Evolutionary conservation across 30 jellyfish, hydroid and myxozoan species (phyloP).

Genomic region (Chrysaora quinquecirrha): DNA sequence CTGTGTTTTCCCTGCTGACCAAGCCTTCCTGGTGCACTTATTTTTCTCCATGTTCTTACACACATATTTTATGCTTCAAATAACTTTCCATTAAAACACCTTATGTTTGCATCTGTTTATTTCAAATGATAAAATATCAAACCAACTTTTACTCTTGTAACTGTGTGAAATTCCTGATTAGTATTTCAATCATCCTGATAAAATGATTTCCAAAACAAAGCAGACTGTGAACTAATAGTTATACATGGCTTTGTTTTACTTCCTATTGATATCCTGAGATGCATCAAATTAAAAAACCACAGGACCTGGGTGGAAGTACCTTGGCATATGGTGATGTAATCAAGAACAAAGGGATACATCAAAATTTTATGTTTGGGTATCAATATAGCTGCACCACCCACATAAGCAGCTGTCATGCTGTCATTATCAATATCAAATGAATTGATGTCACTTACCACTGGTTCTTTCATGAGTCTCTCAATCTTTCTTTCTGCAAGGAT

Average conservation of each 20-base stretch:
- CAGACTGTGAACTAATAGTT: background rate
- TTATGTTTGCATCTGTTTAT: too few relatives aligned
- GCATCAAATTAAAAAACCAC: background rate
- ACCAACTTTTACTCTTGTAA: too few relatives aligned
- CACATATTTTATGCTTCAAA: constrained; percentile 49
- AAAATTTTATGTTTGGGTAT: too few relatives aligned
- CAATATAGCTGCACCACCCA: too few relatives aligned
- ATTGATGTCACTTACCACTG: constrained; percentile 73
- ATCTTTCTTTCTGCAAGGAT: constrained; percentile 91
- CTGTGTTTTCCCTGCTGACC: constrained; percentile 62
- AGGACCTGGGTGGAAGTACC: background rate
- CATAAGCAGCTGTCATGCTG: too few relatives aligned
- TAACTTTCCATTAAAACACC: too few relatives aligned
- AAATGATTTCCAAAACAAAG: background rate
- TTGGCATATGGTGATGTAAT: background rate
- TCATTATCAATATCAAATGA: too few relatives aligned
- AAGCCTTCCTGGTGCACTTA: constrained; percentile 92
- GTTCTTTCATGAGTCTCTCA: constrained; percentile 89
- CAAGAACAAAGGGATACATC: background rate
- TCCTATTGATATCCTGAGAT: background rate
- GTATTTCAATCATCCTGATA: too few relatives aligned
- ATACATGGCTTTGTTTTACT: too few relatives aligned
- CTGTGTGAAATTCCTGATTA: background rate
- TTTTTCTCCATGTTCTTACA: constrained; percentile 74
- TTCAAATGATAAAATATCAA: too few relatives aligned